A percentile compares a stretch with the other conserved stretches of the same genome.
These are phyloP conservation scores for Netelia virgata DNA, from an alignment of 2,888 invertebrate species.

Conservation along the genomic window DNA sequence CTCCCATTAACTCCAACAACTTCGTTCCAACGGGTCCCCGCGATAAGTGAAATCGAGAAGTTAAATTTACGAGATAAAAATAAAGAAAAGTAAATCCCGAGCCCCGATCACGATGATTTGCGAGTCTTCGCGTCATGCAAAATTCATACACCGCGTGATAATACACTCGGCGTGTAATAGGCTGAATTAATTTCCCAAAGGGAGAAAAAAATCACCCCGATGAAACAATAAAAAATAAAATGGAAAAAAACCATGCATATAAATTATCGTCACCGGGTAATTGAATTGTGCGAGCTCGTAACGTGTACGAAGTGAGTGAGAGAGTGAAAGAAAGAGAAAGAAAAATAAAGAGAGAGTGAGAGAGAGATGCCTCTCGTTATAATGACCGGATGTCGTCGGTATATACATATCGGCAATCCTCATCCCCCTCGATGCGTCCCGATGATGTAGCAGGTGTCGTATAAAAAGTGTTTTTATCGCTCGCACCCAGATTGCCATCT, in stretches of 20 bases:
- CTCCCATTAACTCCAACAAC: too few relatives aligned
- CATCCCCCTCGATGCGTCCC: conserved; percentile 39
- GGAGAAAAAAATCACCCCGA: not conserved
- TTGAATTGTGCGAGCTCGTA: conserved; percentile 63
- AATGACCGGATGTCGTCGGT: conserved; percentile 67
- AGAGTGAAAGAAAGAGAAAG: not conserved
- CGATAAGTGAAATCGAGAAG: too few relatives aligned
- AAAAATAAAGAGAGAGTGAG: not conserved
- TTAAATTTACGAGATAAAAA: too few relatives aligned
- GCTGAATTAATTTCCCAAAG: conserved; percentile 52
- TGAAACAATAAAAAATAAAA: conserved; percentile 1
- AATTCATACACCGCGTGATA: conserved; percentile 5
- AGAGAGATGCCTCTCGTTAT: conserved; percentile 46
- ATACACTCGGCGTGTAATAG: conserved; percentile 46
- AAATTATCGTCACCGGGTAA: conserved; percentile 65
- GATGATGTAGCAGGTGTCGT: conserved; percentile 68
- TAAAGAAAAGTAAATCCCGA: too few relatives aligned
- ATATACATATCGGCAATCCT: conserved; percentile 57
- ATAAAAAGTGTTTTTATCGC: conserved; percentile 67
- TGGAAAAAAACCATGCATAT: conserved; percentile 54
- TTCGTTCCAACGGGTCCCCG: too few relatives aligned
- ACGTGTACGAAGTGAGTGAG: conserved; percentile 4
- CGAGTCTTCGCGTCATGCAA: not conserved
- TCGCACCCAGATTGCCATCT: conserved; percentile 53
- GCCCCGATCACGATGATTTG: conserved; percentile 10